A percentile compares a stretch with the other conserved stretches of the same genome.
phyloP scores from a whole-genome alignment of 2,888 invertebrate species.

The Podotricha telesiphe region DNA sequence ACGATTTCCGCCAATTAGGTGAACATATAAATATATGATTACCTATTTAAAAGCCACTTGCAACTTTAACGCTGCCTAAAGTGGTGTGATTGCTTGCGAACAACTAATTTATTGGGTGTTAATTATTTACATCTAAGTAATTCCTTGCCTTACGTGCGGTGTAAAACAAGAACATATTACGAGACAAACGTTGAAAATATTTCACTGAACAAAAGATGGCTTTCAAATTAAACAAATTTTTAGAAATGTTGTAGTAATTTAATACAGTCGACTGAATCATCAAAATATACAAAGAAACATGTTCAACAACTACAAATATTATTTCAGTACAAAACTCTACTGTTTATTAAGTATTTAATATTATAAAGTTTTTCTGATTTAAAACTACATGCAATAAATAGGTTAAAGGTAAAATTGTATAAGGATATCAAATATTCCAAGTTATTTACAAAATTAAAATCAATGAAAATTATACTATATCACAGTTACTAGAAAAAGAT shows the following conservation, averaged over 20 bases:
- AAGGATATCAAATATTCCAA: slow-evolving; percentile 79
- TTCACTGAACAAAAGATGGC: neutral
- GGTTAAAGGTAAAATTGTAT: slow-evolving; percentile 77
- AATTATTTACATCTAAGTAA: slow-evolving; percentile 45
- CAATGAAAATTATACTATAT: slow-evolving; percentile 79
- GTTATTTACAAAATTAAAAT: slow-evolving; percentile 76
- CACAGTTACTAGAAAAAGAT: slow-evolving; percentile 82
- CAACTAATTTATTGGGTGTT: slow-evolving; percentile 59
- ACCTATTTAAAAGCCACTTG: slow-evolving; percentile 62
- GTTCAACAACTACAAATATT: slow-evolving; percentile 58
- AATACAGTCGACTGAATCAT: slow-evolving; percentile 61
- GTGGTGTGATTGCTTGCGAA: slow-evolving; percentile 64
- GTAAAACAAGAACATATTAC: neutral
- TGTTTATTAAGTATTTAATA: slow-evolving; percentile 50
- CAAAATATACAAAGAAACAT: slow-evolving; percentile 60
- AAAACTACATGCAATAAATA: slow-evolving; percentile 69
- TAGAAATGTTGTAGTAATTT: slow-evolving; percentile 62
- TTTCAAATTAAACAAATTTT: slow-evolving; percentile 45
- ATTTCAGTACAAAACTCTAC: slow-evolving; percentile 64
- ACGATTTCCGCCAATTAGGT: slow-evolving; percentile 4
- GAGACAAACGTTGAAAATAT: neutral
- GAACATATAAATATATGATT: slow-evolving; percentile 8
- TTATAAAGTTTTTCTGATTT: slow-evolving; percentile 38
- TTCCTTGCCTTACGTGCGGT: slow-evolving; percentile 23
- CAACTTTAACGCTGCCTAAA: slow-evolving; percentile 63